Evolutionary conservation across 2,797 vertebrate species (phyloP), one percentile per base, ranked within the genome.

Genomic region (Pangasius sanitwongsei): DNA sequence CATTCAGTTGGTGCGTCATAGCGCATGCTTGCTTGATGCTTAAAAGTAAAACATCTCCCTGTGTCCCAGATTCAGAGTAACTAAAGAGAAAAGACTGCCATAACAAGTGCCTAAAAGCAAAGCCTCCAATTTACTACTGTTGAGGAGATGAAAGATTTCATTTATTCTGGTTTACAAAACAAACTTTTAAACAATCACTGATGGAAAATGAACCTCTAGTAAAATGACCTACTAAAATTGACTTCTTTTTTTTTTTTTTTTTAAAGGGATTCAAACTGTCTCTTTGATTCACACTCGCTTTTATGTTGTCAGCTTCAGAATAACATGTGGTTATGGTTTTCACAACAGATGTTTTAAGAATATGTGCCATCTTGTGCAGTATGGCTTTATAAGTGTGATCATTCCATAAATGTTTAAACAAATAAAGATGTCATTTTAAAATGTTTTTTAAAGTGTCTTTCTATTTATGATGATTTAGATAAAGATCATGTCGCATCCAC

Each of bases 111-210:
- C 72, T 75, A 28, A 48, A 75, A 75, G 41, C 41, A 75, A 48
- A 77, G 23, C 44, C 11, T 6, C 25, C 12, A 7, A 78, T 31
- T 50, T 78, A 31, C 50, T 18, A 31, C 77, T 57, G 48, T 13
- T 55, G n/a, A 80, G n/a, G 18, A 31, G 50, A 20, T 31, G 7
- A 55, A 34, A 80, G 57, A 80, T 55, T n/a, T 55, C n/a, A 11
- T 55, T 80, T 34, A 20, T 80, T 55, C 15, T 55, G n/a, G 28
- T 53, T 78, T 53, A n/a, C 55, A 18, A 48, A 53, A 77, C 74
- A 80, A 57, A 78, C 75, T 78, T 53, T 53, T 78, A 78, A 53
- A 50, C 15, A 78, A n/a, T 34, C 77, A 80, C 7, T n/a, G 48
- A 53, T 16, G 48, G 15, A 80, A 80, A 55, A 55, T 55, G 15